These are phyloP conservation scores for Allygus modestus DNA, from an alignment of 2,888 invertebrate genomes.

Conservation along the genomic window DNA sequence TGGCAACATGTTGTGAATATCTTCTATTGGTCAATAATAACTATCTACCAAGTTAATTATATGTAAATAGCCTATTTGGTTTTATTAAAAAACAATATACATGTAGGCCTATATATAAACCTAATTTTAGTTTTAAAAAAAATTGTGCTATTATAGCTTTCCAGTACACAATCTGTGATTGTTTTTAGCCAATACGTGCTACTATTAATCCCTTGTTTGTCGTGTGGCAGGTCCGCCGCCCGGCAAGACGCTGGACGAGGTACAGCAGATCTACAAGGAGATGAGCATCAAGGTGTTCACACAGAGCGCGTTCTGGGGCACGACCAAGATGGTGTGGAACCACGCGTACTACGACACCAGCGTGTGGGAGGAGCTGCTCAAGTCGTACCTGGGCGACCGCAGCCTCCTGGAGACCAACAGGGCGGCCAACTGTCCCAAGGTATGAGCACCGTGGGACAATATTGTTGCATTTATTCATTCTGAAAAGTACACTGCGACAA, in stretches of 20 bases:
- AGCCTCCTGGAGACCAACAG: conserved; percentile 80
- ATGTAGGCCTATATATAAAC: no score
- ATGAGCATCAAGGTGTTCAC: conserved; percentile 82
- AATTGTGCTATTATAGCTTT: no score
- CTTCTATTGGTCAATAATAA: no score
- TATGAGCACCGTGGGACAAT: conserved; percentile 69
- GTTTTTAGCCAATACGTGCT: no score
- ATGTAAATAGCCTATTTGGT: no score
- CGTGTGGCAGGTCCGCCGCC: conserved; percentile 76
- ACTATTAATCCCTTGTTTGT: no score
- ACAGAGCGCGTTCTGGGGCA: conserved; percentile 82
- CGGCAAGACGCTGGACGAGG: conserved; percentile 79
- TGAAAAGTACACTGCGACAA: no score
- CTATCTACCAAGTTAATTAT: no score
- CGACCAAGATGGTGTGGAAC: conserved; percentile 87
- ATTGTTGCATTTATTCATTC: not conserved
- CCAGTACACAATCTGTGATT: no score
- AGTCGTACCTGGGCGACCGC: conserved; percentile 80
- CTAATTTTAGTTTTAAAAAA: no score
- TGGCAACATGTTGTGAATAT: no score
- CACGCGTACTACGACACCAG: conserved; percentile 94
- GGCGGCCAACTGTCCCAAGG: conserved; percentile 78
- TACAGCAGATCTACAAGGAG: conserved; percentile 79
- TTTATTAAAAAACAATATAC: no score
- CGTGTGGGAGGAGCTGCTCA: conserved; percentile 88